Evolutionary conservation across 2,797 vertebrate genomes (phyloP).

Genomic region (Anguilla obscura): DNA sequence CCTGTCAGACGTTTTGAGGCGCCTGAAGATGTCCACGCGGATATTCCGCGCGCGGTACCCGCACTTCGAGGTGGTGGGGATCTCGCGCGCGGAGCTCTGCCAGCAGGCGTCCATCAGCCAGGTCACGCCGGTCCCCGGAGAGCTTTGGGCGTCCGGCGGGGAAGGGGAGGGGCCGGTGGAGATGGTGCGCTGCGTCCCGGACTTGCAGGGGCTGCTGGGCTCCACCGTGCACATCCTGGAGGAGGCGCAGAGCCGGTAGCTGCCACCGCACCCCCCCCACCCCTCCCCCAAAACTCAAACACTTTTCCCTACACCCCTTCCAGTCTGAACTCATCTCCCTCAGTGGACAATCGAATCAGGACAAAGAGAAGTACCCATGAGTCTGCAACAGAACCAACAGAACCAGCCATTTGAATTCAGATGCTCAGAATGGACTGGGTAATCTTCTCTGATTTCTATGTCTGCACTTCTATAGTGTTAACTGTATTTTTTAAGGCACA

Average conservation of each 20-base stretch:
- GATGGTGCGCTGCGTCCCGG: slow-evolving; percentile 87
- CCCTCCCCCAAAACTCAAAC: slow-evolving; percentile 13
- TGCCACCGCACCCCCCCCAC: slow-evolving; percentile 22
- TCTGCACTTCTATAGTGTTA: background rate
- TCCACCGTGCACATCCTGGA: slow-evolving; percentile 83
- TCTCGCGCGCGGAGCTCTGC: slow-evolving; percentile 82
- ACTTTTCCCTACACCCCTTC: background rate
- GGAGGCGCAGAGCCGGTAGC: slow-evolving; percentile 63
- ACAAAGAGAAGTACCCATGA: slow-evolving; percentile 19
- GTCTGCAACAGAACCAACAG: slow-evolving; percentile 43
- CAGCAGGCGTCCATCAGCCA: slow-evolving; percentile 89
- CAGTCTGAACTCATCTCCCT: slow-evolving; percentile 21
- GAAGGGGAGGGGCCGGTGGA: slow-evolving; percentile 77
- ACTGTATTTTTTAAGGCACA: slow-evolving; percentile 7
- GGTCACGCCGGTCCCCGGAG: slow-evolving; percentile 75
- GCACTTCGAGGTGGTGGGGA: slow-evolving; percentile 85
- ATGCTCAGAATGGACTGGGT: background rate
- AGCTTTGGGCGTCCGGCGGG: slow-evolving; percentile 54
- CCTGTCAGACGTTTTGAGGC: slow-evolving; percentile 87
- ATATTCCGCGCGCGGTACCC: slow-evolving; percentile 94
- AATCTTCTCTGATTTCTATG: background rate
- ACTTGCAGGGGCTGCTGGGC: slow-evolving; percentile 90
- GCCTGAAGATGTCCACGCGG: slow-evolving; percentile 89
- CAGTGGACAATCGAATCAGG: slow-evolving; percentile 63
- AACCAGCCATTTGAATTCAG: slow-evolving; percentile 55